These are phyloP conservation scores for Morbakka virulenta DNA, from an alignment of 30 jellyfish, hydroid and myxozoan species.

Conservation along the genomic window DNA sequence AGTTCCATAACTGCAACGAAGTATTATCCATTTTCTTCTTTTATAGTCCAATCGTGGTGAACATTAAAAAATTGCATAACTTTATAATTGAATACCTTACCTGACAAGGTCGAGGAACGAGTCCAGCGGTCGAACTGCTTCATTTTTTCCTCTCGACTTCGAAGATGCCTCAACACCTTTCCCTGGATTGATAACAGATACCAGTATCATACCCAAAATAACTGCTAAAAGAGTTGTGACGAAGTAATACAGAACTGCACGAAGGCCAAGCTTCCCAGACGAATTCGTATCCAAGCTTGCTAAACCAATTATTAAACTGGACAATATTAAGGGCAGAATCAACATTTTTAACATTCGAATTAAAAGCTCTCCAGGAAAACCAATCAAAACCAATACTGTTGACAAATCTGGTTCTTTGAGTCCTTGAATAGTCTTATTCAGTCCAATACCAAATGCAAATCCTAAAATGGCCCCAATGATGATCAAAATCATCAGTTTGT, in stretches of 20 bases:
- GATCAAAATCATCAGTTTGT: slow-evolving; percentile 50
- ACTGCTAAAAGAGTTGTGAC: slow-evolving; percentile 86
- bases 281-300: slow-evolving; percentile 94
- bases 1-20: no score
- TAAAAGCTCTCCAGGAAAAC: slow-evolving; percentile 90
- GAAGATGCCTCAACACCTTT: slow-evolving; percentile 68
- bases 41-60: no score
- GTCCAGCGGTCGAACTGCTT: slow-evolving; percentile 81
- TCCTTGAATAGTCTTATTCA: slow-evolving; percentile 60
- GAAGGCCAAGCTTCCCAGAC: slow-evolving; percentile 87
- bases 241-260: slow-evolving; percentile 80
- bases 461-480: slow-evolving; percentile 79
- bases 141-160: slow-evolving; percentile 8
- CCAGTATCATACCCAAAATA: slow-evolving; percentile 77
- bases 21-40: no score
- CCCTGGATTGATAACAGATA: slow-evolving; percentile 90
- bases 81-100: no score
- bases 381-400: slow-evolving; percentile 65
- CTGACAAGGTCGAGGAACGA: slow-evolving; percentile 85
- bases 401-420: slow-evolving; percentile 73
- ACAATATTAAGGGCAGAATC: slow-evolving; percentile 80
- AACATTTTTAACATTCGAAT: slow-evolving; percentile 75
- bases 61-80: no score
- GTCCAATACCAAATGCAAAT: slow-evolving; percentile 61
- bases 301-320: slow-evolving; percentile 91